phyloP scores from a whole-genome alignment of 2,888 invertebrate genomes.

The Monoplex corrugatus region DNA sequence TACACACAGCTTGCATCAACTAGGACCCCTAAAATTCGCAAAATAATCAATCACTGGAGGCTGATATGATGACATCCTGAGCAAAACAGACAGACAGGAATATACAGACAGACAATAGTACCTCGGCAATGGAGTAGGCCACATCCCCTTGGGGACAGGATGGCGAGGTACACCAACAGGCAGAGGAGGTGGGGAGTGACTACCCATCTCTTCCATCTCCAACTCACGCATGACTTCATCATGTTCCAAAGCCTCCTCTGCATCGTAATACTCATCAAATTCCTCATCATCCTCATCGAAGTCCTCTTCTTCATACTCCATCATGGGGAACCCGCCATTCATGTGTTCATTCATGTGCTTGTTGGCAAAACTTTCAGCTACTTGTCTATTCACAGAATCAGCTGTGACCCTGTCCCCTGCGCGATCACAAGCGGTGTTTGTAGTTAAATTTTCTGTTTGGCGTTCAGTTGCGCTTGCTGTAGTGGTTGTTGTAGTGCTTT shows the following conservation, averaged over 20 bases:
- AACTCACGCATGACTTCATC: neutral
- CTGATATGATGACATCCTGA: too few species aligned
- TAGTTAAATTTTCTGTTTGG: too few species aligned
- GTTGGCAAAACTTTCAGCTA: neutral
- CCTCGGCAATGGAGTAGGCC: neutral
- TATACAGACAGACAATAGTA: too few species aligned
- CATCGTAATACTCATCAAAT: neutral
- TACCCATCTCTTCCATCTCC: conserved; percentile 8
- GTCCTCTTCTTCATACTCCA: conserved; percentile 20
- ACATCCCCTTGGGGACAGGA: neutral
- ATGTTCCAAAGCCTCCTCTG: conserved; percentile 14
- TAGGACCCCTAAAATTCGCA: too few species aligned
- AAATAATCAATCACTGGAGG: too few species aligned
- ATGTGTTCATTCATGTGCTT: neutral
- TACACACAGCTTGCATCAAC: too few species aligned
- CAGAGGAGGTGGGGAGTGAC: neutral
- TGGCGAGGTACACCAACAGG: neutral
- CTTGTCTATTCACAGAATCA: neutral
- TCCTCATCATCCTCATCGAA: conserved; percentile 18
- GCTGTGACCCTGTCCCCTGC: neutral
- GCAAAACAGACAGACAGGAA: too few species aligned
- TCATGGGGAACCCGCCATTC: neutral
- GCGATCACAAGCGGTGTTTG: too few species aligned
- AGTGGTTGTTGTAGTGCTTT: neutral
- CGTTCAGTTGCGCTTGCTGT: too few species aligned